A percentile compares a stretch with the other conserved stretches of the same genome.
Conservation (phyloP, 2,888 invertebrate species). For the Opisthograptis luteolata region DNA sequence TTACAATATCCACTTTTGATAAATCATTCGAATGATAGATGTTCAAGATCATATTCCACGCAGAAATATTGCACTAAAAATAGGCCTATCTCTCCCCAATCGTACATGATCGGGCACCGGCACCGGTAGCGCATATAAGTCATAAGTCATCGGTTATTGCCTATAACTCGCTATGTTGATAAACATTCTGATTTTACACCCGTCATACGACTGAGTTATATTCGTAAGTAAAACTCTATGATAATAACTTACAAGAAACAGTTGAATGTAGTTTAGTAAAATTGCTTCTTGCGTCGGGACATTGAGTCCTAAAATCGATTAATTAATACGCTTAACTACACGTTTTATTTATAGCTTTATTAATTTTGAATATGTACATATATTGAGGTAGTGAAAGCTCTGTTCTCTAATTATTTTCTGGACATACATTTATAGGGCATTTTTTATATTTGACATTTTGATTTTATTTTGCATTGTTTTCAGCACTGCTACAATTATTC, state of each 20-base stretch:
- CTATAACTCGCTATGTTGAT: slow-evolving; percentile 66
- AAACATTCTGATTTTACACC: slow-evolving; percentile 64
- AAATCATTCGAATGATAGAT: slow-evolving; percentile 52
- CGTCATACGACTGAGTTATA: slow-evolving; percentile 38
- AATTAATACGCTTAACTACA: background rate
- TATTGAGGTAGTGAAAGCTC: background rate
- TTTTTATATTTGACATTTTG: too few relatives aligned
- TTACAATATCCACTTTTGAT: background rate
- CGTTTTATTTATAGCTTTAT: background rate
- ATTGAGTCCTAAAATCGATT: background rate
- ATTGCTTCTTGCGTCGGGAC: slow-evolving; percentile 4
- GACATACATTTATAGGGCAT: too few relatives aligned
- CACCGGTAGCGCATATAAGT: slow-evolving; percentile 62
- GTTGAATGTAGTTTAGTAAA: slow-evolving; percentile 10
- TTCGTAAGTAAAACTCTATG: too few relatives aligned
- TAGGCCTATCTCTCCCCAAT: slow-evolving; percentile 49
- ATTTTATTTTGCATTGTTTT: too few relatives aligned
- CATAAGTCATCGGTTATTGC: slow-evolving; percentile 71
- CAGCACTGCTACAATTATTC: too few relatives aligned
- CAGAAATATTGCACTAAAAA: slow-evolving; percentile 33
- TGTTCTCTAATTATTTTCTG: too few relatives aligned
- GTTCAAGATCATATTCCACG: slow-evolving; percentile 30
- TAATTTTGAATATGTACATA: background rate
- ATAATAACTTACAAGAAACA: slow-evolving; percentile 14
- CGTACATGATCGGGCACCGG: slow-evolving; percentile 54